A percentile compares a stretch with the other conserved stretches of the same genome.
These are phyloP conservation scores for Thermophis baileyi DNA, from an alignment of 2,113 vertebrate species.

Conservation along the genomic window DNA sequence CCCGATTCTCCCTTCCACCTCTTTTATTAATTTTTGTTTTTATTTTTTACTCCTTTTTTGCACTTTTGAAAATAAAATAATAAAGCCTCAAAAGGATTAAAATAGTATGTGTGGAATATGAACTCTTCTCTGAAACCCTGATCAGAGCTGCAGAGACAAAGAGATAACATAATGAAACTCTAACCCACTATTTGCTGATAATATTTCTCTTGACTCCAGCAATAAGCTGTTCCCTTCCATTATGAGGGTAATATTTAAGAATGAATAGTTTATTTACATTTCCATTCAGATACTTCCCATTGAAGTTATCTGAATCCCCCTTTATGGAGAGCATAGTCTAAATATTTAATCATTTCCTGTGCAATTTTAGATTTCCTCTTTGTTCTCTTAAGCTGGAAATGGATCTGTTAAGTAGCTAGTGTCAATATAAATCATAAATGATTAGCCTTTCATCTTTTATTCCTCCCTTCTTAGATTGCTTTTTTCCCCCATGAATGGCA, in stretches of 20 bases:
- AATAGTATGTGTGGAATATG: neutral
- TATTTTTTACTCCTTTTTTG: neutral
- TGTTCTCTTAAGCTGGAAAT: slow-evolving; percentile 3
- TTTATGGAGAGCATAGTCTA: neutral
- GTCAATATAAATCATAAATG: slow-evolving; percentile 9
- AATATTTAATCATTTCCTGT: slow-evolving; percentile 19
- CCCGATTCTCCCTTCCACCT: neutral
- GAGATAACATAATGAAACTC: neutral
- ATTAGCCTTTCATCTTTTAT: neutral
- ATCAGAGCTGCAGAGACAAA: slow-evolving; percentile 6
- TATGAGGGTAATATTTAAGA: slow-evolving; percentile 14
- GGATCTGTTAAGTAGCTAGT: neutral
- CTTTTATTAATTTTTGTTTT: neutral
- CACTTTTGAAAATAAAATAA: neutral
- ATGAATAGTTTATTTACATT: neutral
- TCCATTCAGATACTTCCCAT: neutral
- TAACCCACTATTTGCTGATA: neutral
- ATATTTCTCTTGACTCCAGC: neutral
- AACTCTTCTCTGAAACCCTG: neutral
- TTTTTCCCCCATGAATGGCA: neutral
- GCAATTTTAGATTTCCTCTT: slow-evolving; percentile 20
- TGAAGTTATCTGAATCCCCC: neutral
- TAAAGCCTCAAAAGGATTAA: neutral
- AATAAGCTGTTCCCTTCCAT: neutral
- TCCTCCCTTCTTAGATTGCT: slow-evolving; percentile 1